A percentile compares a stretch with the other conserved stretches of the same genome.
These are phyloP conservation scores for Sula dactylatra DNA, from an alignment of 2,113 vertebrate genomes.

Conservation along the genomic window DNA sequence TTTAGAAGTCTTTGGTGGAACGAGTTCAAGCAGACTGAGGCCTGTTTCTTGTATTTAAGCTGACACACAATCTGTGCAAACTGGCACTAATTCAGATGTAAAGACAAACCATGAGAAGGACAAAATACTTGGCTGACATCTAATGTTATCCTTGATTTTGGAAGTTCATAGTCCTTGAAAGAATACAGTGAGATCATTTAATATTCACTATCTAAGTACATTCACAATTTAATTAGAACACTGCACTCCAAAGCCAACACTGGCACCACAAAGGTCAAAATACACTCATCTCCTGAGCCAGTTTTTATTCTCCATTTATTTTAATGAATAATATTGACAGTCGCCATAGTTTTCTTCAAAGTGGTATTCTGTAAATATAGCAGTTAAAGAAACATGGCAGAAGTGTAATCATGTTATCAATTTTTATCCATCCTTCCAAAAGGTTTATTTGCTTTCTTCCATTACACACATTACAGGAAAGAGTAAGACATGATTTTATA, in stretches of 20 bases:
- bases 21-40: constrained; percentile 66
- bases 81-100: constrained; percentile 70
- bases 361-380: neutral
- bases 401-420: neutral
- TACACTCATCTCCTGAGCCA: neutral
- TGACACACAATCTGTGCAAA: constrained; percentile 76
- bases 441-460: neutral
- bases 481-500: neutral
- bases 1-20: constrained; percentile 71
- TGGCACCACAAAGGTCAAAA: constrained; percentile 44
- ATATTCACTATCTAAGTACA: constrained; percentile 9
- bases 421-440: neutral
- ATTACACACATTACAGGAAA: neutral
- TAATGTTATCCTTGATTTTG: constrained; percentile 63
- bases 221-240: constrained; percentile 40
- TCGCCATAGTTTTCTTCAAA: neutral
- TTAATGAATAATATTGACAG: constrained; percentile 28
- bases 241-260: neutral
- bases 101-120: constrained; percentile 69
- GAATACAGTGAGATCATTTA: constrained; percentile 53
- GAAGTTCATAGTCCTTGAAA: constrained; percentile 58
- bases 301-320: constrained; percentile 27
- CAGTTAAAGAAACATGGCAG: neutral
- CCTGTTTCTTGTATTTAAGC: constrained; percentile 68
- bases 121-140: constrained; percentile 72